Evolutionary conservation across 2,113 vertebrate species (phyloP).

Genomic region (Lontra canadensis): DNA sequence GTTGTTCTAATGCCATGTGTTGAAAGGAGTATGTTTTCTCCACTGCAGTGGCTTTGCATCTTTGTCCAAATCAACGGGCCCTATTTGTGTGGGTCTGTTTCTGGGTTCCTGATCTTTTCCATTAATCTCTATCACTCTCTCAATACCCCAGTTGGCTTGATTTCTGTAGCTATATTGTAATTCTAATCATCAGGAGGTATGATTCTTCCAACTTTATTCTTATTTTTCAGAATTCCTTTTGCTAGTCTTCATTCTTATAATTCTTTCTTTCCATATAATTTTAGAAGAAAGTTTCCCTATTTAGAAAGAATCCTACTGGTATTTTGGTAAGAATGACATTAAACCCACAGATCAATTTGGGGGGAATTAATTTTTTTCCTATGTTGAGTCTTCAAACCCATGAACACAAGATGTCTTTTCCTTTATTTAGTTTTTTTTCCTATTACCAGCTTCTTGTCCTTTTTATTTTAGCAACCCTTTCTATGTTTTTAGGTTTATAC

Average conservation of each 20-base stretch:
- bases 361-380: neutral
- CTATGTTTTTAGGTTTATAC: neutral
- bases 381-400: neutral
- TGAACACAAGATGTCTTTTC: neutral
- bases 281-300: neutral
- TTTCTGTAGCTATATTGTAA: neutral
- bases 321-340: neutral
- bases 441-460: neutral
- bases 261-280: neutral
- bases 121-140: neutral
- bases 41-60: neutral
- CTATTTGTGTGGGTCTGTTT: neutral
- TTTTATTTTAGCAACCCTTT: neutral
- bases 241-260: neutral
- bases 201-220: neutral
- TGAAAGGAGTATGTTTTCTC: neutral
- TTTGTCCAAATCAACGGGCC: neutral
- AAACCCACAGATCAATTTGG: neutral
- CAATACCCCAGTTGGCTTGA: neutral
- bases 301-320: neutral
- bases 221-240: neutral
- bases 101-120: neutral
- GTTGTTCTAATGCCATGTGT: neutral
- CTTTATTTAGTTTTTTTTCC: neutral
- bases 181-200: neutral